These are phyloP conservation scores for Heterochromis multidens DNA, from an alignment of 2,113 vertebrate species.

Conservation along the genomic window DNA sequence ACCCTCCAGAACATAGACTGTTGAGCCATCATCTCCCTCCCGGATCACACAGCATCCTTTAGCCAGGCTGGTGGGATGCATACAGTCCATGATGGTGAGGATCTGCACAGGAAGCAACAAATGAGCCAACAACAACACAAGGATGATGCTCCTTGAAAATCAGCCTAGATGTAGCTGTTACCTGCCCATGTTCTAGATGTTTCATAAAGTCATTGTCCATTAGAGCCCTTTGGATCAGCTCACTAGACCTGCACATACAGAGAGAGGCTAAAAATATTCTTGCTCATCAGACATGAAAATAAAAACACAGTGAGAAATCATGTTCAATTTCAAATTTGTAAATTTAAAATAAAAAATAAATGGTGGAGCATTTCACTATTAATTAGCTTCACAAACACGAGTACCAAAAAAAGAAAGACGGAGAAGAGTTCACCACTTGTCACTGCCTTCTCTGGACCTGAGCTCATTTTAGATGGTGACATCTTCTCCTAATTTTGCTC, in stretches of 20 bases:
- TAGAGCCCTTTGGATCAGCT: constrained; percentile 73
- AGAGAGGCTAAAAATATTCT: neutral
- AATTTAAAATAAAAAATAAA: too few species aligned
- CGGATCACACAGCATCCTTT: constrained; percentile 73
- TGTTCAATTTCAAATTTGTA: too few species aligned
- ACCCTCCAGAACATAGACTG: constrained; percentile 77
- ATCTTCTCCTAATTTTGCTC: too few species aligned
- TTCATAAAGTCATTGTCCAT: constrained; percentile 81
- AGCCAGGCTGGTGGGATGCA: constrained; percentile 67
- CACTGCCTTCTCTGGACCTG: too few species aligned
- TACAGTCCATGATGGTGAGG: constrained; percentile 76
- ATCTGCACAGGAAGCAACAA: constrained; percentile 37
- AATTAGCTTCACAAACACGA: too few species aligned
- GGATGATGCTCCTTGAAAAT: too few species aligned
- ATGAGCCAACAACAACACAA: too few species aligned
- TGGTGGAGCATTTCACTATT: too few species aligned
- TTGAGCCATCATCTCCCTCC: constrained; percentile 76
- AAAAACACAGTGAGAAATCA: neutral
- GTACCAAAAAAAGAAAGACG: too few species aligned
- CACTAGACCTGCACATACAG: constrained; percentile 56
- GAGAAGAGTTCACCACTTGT: too few species aligned
- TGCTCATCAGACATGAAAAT: neutral
- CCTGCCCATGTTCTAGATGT: constrained; percentile 73
- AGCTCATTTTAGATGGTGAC: too few species aligned
- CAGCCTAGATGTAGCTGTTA: constrained; percentile 4